A percentile compares a stretch with the other conserved stretches of the same genome.
Evolutionary conservation across 2,888 invertebrate species (phyloP).

Genomic region (Micoletzkya japonica): DNA sequence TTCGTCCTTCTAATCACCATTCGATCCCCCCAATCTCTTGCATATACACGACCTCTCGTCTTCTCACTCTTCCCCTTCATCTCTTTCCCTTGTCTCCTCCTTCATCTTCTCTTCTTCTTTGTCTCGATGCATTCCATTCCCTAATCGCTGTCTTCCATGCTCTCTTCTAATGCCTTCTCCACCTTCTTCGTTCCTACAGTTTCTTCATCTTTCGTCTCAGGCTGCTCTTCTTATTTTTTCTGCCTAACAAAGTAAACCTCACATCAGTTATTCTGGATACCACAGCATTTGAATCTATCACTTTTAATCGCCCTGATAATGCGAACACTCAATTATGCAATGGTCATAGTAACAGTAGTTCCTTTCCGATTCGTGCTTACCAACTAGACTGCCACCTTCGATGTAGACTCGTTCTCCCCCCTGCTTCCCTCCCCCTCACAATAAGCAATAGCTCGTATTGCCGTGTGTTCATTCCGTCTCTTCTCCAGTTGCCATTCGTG

Average conservation of each 20-base stretch:
- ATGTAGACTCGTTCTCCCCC: not conserved
- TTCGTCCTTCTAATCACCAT: not conserved
- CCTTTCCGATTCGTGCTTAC: no score
- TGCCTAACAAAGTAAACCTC: no score
- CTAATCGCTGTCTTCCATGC: no score
- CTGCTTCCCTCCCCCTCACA: not conserved
- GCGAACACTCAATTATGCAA: not conserved
- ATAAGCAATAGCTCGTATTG: no score
- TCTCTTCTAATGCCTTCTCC: not conserved
- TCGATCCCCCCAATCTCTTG: not conserved
- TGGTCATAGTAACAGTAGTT: no score
- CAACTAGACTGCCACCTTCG: not conserved
- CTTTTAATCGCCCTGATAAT: not conserved
- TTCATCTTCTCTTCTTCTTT: not conserved
- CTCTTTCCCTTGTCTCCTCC: not conserved
- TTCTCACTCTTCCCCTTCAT: not conserved
- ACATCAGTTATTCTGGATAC: no score
- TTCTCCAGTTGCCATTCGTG: no score
- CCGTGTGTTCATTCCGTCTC: no score
- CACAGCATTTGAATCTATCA: no score
- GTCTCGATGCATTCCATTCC: not conserved
- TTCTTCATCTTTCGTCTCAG: slow-evolving; percentile 4
- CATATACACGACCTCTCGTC: not conserved
- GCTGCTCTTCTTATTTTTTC: not conserved
- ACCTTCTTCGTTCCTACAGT: not conserved